Base-by-base conservation (phyloP, 2,888 invertebrate genomes). In the Nomada goodeniana region DNA sequence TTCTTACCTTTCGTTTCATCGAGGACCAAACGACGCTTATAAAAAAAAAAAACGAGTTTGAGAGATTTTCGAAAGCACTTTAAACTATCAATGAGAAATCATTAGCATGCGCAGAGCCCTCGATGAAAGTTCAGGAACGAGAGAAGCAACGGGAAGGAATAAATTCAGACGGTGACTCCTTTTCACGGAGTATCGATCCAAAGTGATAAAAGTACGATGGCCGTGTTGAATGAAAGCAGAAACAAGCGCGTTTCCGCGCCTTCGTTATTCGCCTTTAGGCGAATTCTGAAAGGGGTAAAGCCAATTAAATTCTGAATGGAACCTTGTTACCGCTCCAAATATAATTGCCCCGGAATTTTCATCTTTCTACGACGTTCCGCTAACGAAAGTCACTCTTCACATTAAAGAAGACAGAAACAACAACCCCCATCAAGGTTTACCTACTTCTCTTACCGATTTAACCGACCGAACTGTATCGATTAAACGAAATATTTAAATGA, bases 281-380 rank as follows among this genome's bases (percentile, higher is more conserved):
- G 29, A 77, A 80, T 52, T 72, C 67, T 23, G 50, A 67, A 72
- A 55, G 60, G 42, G 65, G 59, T 59, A 67, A 53, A 77, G 74
- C 81, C 81, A 80, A 80, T 80, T 78, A 80, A 67, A 68, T 67
- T 77, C 67, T 57, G 77, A 72, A 80, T 68, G 57, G 55, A 68
- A 78, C 20, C 67, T 55, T 44, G 61, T 78, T 78, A 77, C 42
- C 52, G 50, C 67, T 67, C 76, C 42, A 42, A 59, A 78, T 71
- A 55, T 63, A 63, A 72, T 72, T 80, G 71, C 63, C 67, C 26
- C 10, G 57, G 60, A 65, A 63, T 67, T 77, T 67, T 67, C 55
- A 71, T 72, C 71, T 50, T 26, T 50, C 52, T 29, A 52, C n/a
- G 50, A 5, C 15, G 42, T 53, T 52, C 13, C 55, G 63, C 23